Evolutionary conservation across 2,113 vertebrate species (phyloP), one percentile per base, ranked within the genome.

Genomic region (Pungitius pungitius): DNA sequence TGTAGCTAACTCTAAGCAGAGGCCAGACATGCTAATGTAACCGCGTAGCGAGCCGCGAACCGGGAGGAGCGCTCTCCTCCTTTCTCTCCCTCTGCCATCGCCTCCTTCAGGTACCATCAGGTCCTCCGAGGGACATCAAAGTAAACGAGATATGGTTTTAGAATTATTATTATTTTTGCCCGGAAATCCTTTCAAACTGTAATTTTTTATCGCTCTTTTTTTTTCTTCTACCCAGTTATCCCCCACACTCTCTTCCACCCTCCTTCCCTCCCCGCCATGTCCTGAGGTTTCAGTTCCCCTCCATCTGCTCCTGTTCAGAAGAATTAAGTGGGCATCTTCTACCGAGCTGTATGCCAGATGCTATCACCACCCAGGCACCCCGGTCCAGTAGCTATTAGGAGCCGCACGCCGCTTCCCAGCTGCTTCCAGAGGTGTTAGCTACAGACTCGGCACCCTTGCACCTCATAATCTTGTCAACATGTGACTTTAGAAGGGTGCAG

Each of bases 391-490:
- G 73, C 84, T 74, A 84, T 84, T 81, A 87, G 77, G 82, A 86
- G 69, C 86, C 80, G 78, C 51, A 78, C 83, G 76, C 79, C 73
- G 65, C 68, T 35, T 14, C n/a, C 80, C 86, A 86, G 83, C 85
- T 86, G 84, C 85, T 70, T 78, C 65, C 62, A 78, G 76, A 86
- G 73, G 85, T 82, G 87, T 81, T 77, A 85, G 63, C 78, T 62
- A n/a, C 79, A 73, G 71, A 85, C 66, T 69, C 33, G 62, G 83
- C 81, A 85, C 77, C 79, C 67, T 77, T 74, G 71, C 71, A 81
- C 73, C 83, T 76, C 71, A 26, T 79, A 86, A 89, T 84, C 86
- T 81, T 84, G 82, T 85, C 85, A 85, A 81, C 62, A 76, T 78
- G 61, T 71, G 85, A 89, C 86, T 86, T 88, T 45, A 61, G 73